phyloP scores from a whole-genome alignment of 2,113 vertebrate species.

The Uropsilus gracilis region DNA sequence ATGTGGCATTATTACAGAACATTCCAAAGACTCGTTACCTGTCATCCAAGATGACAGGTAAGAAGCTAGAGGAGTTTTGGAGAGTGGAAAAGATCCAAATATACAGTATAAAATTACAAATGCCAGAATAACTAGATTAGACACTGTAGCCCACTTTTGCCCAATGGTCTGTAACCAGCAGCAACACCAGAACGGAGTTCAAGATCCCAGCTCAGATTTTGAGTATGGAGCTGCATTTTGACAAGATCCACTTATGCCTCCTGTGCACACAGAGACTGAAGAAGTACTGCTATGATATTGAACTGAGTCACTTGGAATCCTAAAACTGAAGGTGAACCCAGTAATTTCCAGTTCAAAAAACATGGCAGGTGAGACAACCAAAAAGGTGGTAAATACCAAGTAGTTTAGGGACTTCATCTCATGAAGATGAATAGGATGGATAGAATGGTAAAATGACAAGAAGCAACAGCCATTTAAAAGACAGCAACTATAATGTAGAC shows the following conservation, averaged over 20 bases:
- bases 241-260: neutral
- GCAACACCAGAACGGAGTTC: neutral
- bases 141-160: neutral
- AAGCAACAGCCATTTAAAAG: neutral
- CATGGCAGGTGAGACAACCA: neutral
- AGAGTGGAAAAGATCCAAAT: neutral
- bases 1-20: neutral
- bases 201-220: neutral
- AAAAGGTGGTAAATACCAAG: neutral
- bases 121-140: neutral
- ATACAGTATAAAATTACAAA: neutral
- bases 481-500: neutral
- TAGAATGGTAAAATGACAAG: neutral
- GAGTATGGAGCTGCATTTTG: neutral
- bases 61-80: neutral
- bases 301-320: neutral
- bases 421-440: neutral
- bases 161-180: neutral
- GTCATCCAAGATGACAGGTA: neutral
- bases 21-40: neutral
- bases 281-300: neutral
- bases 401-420: neutral
- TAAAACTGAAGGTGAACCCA: neutral
- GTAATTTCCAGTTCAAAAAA: neutral
- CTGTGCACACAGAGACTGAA: fast-evolving